Conservation (phyloP, 2,888 invertebrate species). For the Electrophaes corylata region DNA sequence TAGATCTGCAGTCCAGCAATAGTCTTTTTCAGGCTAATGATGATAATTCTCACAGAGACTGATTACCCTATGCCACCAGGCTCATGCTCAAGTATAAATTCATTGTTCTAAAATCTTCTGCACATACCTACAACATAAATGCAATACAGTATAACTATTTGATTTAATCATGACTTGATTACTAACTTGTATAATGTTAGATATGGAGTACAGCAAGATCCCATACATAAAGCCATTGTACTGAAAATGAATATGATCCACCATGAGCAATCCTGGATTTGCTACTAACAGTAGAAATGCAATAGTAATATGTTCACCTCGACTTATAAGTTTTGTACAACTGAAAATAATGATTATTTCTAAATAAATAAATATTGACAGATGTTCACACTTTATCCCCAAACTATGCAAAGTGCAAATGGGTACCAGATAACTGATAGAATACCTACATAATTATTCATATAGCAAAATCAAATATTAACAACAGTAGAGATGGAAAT, state of each 20-base stretch:
- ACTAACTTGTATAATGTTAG: slow-evolving; percentile 86
- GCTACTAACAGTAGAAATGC: slow-evolving; percentile 88
- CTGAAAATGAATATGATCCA: slow-evolving; percentile 99
- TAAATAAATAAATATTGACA: not conserved
- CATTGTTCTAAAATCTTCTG: too few species aligned
- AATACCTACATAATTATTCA: too few species aligned
- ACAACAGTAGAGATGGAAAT: not conserved
- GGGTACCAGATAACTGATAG: too few species aligned
- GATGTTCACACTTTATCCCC: too few species aligned
- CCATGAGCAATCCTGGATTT: slow-evolving; percentile 94
- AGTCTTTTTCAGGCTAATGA: too few species aligned
- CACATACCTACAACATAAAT: too few species aligned
- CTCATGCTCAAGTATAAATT: too few species aligned
- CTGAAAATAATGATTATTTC: slow-evolving; percentile 68
- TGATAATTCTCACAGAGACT: too few species aligned
- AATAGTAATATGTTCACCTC: slow-evolving; percentile 83
- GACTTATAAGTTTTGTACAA: slow-evolving; percentile 82
- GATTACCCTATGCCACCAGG: too few species aligned
- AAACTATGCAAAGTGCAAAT: too few species aligned
- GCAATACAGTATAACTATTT: too few species aligned
- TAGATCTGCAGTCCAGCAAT: too few species aligned
- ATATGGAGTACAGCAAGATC: slow-evolving; percentile 91
- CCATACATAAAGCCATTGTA: slow-evolving; percentile 99
- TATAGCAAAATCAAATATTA: not conserved
- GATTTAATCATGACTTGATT: not conserved